These are phyloP conservation scores for Takifugu bimaculatus DNA, from an alignment of 2,113 vertebrate genomes.

Conservation along the genomic window DNA sequence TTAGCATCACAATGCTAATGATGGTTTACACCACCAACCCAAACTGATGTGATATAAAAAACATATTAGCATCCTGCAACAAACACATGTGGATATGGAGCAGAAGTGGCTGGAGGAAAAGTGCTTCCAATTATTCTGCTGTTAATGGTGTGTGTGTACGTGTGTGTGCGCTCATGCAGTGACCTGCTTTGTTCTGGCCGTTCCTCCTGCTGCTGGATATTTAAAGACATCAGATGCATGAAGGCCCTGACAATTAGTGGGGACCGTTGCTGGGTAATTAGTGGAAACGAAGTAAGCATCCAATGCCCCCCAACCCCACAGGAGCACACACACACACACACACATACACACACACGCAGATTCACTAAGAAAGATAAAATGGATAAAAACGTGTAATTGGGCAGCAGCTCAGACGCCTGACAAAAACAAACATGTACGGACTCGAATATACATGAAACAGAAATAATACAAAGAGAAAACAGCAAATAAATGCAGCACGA, in stretches of 20 bases:
- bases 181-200: constrained; percentile 31
- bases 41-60: too few species aligned
- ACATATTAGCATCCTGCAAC: too few species aligned
- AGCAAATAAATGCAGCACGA: not conserved
- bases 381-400: constrained; percentile 18
- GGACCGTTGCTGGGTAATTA: constrained; percentile 61
- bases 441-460: not conserved
- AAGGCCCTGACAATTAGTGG: constrained; percentile 46
- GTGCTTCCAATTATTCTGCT: constrained; percentile 13
- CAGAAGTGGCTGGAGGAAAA: not conserved
- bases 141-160: not conserved
- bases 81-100: not conserved
- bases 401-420: not conserved
- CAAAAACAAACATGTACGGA: not conserved
- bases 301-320: constrained; percentile 6
- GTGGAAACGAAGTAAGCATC: constrained; percentile 47
- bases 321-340: not conserved
- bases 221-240: constrained; percentile 46
- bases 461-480: not conserved
- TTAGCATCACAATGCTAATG: too few species aligned
- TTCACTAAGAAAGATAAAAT: not conserved
- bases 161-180: constrained; percentile 9
- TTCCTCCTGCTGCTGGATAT: constrained; percentile 33
- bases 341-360: not conserved
- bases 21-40: too few species aligned